These are phyloP conservation scores for Tetranychus truncatus DNA, from an alignment of 2,888 invertebrate genomes.

Conservation along the genomic window DNA sequence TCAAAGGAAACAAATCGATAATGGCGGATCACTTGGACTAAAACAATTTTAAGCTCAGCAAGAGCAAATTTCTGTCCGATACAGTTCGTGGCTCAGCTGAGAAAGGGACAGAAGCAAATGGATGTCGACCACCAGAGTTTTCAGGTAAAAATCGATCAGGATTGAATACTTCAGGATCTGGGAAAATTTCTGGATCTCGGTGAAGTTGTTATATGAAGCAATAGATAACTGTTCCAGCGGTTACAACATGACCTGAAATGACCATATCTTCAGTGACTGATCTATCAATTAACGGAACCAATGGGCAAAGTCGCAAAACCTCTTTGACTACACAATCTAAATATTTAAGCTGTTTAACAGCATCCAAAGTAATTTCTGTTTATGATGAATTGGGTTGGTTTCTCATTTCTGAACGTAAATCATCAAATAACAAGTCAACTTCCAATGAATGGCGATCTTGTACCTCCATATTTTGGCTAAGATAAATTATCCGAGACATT, in stretches of 20 bases:
- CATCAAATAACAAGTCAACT: constrained; percentile 20
- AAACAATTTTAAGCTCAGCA: constrained; percentile 26
- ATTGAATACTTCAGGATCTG: constrained; percentile 26
- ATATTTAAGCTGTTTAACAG: constrained; percentile 32
- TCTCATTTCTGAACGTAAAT: background rate
- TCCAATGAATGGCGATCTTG: constrained; percentile 34
- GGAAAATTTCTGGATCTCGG: constrained; percentile 25
- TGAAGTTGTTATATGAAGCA: constrained; percentile 26
- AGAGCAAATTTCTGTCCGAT: constrained; percentile 27
- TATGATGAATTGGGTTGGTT: background rate
- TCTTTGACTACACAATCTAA: constrained; percentile 34
- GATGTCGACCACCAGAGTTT: constrained; percentile 25
- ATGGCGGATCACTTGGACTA: constrained; percentile 24
- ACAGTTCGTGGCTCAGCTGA: constrained; percentile 25
- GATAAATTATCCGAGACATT: constrained; percentile 22
- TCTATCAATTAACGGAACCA: constrained; percentile 33
- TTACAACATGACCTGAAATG: constrained; percentile 24
- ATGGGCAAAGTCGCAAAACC: constrained; percentile 32
- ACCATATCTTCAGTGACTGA: constrained; percentile 29
- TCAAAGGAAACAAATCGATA: constrained; percentile 24
- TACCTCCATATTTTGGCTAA: constrained; percentile 28
- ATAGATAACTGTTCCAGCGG: constrained; percentile 25
- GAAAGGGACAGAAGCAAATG: constrained; percentile 28
- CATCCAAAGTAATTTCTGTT: constrained; percentile 36
- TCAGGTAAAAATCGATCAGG: constrained; percentile 27